Conservation (phyloP, 2,888 invertebrate species). For the Acleris literana region DNA sequence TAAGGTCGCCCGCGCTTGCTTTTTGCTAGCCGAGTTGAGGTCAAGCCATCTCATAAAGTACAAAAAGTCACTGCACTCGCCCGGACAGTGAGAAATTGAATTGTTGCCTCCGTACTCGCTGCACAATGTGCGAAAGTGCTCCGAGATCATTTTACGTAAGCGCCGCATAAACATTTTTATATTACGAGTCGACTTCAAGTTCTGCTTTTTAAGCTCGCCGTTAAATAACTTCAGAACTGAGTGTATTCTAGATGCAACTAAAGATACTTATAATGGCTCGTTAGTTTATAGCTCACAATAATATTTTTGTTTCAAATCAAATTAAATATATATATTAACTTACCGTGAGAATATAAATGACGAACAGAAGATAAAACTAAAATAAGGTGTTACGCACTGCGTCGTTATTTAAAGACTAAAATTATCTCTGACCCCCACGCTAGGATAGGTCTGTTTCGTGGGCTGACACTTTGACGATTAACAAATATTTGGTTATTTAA, state of each 20-base stretch:
- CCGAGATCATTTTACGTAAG: conserved; percentile 20
- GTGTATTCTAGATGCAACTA: not conserved
- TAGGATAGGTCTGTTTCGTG: too few relatives aligned
- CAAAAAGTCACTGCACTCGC: conserved; percentile 17
- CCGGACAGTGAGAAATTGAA: conserved; percentile 35
- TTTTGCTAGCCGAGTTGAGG: conserved; percentile 9
- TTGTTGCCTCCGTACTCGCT: conserved; percentile 11
- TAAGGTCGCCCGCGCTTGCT: not conserved
- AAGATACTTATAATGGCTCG: not conserved
- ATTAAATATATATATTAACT: too few relatives aligned
- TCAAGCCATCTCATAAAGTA: conserved; percentile 22
- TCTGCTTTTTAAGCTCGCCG: conserved; percentile 5
- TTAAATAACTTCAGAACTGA: not conserved
- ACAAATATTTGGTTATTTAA: too few relatives aligned
- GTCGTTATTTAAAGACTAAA: too few relatives aligned
- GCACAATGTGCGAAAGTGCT: conserved; percentile 28
- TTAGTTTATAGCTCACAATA: not conserved
- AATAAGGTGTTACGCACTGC: too few relatives aligned
- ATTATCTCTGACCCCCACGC: too few relatives aligned
- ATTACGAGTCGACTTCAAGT: conserved; percentile 5
- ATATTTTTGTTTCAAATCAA: too few relatives aligned
- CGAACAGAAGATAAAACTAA: too few relatives aligned
- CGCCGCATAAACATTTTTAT: conserved; percentile 23
- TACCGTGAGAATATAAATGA: too few relatives aligned
- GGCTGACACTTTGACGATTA: too few relatives aligned